These are phyloP conservation scores for Alligator sinensis DNA, from an alignment of 2,113 vertebrate genomes.

Conservation along the genomic window DNA sequence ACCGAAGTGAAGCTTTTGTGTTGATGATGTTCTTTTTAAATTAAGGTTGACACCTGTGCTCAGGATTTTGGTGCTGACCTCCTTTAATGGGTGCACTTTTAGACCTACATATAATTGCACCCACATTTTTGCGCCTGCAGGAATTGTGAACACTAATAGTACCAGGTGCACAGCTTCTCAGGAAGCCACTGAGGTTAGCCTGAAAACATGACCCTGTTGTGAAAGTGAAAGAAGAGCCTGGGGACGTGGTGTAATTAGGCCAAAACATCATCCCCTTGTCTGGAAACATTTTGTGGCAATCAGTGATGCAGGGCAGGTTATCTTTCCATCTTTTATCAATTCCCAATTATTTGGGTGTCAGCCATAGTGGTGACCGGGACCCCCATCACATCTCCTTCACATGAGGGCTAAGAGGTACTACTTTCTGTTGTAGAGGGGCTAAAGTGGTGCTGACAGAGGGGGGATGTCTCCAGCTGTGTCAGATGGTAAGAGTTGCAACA, in stretches of 20 bases:
- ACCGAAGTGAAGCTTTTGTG: neutral
- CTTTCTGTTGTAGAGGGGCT: too few relatives aligned
- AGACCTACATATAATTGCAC: neutral
- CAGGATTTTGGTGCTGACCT: neutral
- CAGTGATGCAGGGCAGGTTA: too few relatives aligned
- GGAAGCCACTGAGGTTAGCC: neutral
- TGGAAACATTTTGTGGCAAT: too few relatives aligned
- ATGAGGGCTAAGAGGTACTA: too few relatives aligned
- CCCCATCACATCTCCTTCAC: too few relatives aligned
- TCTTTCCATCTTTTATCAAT: too few relatives aligned
- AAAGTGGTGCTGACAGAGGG: too few relatives aligned
- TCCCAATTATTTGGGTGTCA: too few relatives aligned
- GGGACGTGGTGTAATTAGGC: too few relatives aligned
- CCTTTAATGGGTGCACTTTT: neutral
- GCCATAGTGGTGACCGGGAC: too few relatives aligned
- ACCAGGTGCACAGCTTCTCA: neutral
- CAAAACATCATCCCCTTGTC: too few relatives aligned
- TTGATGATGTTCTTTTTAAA: neutral
- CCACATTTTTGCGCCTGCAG: neutral
- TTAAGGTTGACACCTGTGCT: neutral
- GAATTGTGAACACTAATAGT: neutral
- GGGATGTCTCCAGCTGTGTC: neutral
- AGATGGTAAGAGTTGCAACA: neutral
- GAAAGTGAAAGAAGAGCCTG: too few relatives aligned
- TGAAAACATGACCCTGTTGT: neutral